Base-by-base conservation (phyloP, 2,888 invertebrate genomes). In the Hartigia nigra region DNA sequence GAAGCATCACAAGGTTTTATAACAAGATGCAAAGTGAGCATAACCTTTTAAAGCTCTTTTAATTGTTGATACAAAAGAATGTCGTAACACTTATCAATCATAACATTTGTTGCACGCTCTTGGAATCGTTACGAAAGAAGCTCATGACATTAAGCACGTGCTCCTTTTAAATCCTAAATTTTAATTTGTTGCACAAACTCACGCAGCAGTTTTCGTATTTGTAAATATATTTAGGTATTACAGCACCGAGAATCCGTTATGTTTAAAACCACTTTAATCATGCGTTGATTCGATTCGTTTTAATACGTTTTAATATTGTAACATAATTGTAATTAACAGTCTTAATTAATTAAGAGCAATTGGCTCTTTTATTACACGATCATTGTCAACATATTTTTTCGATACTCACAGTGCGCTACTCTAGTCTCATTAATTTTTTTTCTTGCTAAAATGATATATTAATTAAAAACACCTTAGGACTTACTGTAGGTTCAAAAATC, bases 341-440 rank as follows among this genome's bases (percentile, higher is more conserved):
- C 69, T 81, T 75, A 79, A 80, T 72, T 72, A 70, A 79, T 32
- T 35, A 31, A 32, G 35, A 55, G 23, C 5, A 5, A 55, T 55
- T 2, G 80, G 79, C 81, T 83, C 82, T 82, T 76, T 83, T 83
- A 23, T 55, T 55, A 55, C 23, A 55, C 55, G 55, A 55, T 9
- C 23, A 23, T 55, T 23, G 23, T 23, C 23, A 2, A 55, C 23
- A 55, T 55, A 14, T 55, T 14, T 55, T 55, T 55, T 55, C 23
- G 23, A 23, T 23, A 23, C 23, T 23, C 55, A 23, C 55, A 81
- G 80, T 81, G 82, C 81, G 81, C 77, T 78, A 77, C 79, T 86
- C 87, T 87, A 87, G 87, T 87, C 87, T 84, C 82, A 23, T 55
- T 55, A 23, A 55, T 23, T 23, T 39, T 39, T 39, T 23, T 55